Evolutionary conservation across 2,888 invertebrate genomes (phyloP), one percentile per base, ranked within the genome.

Genomic region (Eutolmus rufibarbis): DNA sequence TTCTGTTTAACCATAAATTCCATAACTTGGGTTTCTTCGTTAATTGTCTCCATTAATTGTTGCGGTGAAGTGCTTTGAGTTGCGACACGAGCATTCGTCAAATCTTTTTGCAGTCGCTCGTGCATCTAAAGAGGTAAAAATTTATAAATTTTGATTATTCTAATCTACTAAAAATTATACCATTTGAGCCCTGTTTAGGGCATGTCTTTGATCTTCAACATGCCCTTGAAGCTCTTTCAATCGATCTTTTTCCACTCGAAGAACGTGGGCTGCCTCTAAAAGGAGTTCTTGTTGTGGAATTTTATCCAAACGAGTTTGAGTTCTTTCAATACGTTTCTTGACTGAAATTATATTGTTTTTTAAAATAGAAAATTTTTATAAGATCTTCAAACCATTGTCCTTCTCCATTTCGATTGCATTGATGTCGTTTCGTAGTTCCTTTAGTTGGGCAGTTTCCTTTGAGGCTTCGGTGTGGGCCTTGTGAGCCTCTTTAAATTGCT

Each of bases 391-490:
- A 91, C 97, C 95, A 90, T 96, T 96, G 90, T 97, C 96, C 91
- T 96, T 95, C 91, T 98, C 98, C 86, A 96, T 95, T 89, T 97
- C 97, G 96, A 97, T 97, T 89, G 96, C 95, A 90, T 95, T 95
- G 85, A 97, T 95, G 91, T 98, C 98, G 89, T 96, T 95, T 89
- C 97, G 95, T 88, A 98, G 95, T 93, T 98, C 98, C 2, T 95
- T 94, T n/a, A 96, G 95, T 90, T 96, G 95, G 40, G 94, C 94
- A 82, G 94, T 92, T 90, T 94, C 93, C 89, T 94, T 94, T 89
- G 94, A 94, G 86, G 96, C 92, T 81, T 94, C 91, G 90, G 96
- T 95, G 57, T 95, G 94, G 89, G 95, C 94, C 91, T 95, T 96
- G 91, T 97, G 97, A 0, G 95, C 94, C 31, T 94, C 94, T 92